Base-by-base conservation (phyloP, 2,888 invertebrate genomes). In the Aspidapion aeneum region DNA sequence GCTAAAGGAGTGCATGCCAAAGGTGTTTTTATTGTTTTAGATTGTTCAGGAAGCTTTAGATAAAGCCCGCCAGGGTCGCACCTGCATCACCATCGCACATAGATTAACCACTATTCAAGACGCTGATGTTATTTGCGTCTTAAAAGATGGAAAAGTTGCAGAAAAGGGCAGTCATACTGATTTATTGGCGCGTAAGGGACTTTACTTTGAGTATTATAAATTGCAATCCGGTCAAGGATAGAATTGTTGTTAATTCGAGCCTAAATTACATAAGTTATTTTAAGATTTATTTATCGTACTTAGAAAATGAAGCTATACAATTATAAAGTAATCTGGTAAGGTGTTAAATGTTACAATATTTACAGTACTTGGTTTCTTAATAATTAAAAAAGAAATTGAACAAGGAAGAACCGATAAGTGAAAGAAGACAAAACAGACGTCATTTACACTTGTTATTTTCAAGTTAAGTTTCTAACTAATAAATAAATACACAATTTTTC, bases 1-100 rank as follows among this genome's bases (percentile, higher is more conserved):
- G n/a, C n/a, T n/a, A n/a, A n/a, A n/a, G n/a, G n/a, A n/a, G n/a
- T n/a, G n/a, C n/a, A n/a, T n/a, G n/a, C n/a, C n/a, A n/a, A n/a
- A n/a, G n/a, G n/a, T n/a, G n/a, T 35, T 12, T 35, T 12, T 35
- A 35, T 48, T 50, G 56, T 71, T 71, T 1, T 72, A 90, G 87
- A 83, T 93, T 67, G 95, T 95, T 0, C 95, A 95, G 84, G 90
- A 90, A 75, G 94, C 95, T 0, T 79, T 95, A 60, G 93, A 95
- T 76, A 84, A 85, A 61, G 95, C 94, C 0, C 87, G 89, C 72
- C 84, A 86, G 55, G 93, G 92, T 0, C 84, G 94, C 64, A 94
- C 94, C 0, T 94, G 93, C 66, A 88, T 95, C 51, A 88, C 90
- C 69, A 94, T 95, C 70, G 94, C 94, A 0, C 94, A 95, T 78